Evolutionary conservation across 2,113 vertebrate species (phyloP).

Genomic region (Xenopus laevis): DNA sequence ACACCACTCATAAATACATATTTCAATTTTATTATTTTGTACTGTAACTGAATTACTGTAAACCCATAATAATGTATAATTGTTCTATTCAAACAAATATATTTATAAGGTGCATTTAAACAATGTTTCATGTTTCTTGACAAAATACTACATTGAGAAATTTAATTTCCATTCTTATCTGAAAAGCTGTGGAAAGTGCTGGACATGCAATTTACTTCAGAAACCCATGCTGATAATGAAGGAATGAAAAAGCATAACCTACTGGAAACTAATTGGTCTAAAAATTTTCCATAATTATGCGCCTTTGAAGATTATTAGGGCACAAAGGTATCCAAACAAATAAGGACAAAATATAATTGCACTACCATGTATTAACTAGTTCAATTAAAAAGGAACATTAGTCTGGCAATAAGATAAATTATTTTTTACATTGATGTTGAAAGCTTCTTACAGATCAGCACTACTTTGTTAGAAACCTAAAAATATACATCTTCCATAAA

Average conservation of each 20-base stretch:
- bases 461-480: background rate
- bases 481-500: background rate
- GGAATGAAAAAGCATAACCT: constrained; percentile 21
- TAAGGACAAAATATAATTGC: constrained; percentile 21
- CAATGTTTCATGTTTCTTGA: constrained; percentile 25
- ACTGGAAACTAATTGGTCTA: constrained; percentile 40
- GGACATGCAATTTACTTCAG: constrained; percentile 40
- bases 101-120: constrained; percentile 21
- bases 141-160: constrained; percentile 19
- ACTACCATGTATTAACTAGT: constrained; percentile 33
- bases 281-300: constrained; percentile 43
- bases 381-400: constrained; percentile 28
- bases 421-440: background rate
- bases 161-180: constrained; percentile 41
- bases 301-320: constrained; percentile 41
- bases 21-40: too few relatives aligned
- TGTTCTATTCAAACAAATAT: constrained; percentile 1
- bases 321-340: constrained; percentile 38
- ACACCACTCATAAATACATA: too few relatives aligned
- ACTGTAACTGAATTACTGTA: too few relatives aligned
- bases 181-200: constrained; percentile 28
- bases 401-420: constrained; percentile 8
- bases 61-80: background rate
- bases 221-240: constrained; percentile 40
- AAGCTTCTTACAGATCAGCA: background rate